phyloP scores from a whole-genome alignment of 2,113 vertebrate species.

The Bettongia penicillata region DNA sequence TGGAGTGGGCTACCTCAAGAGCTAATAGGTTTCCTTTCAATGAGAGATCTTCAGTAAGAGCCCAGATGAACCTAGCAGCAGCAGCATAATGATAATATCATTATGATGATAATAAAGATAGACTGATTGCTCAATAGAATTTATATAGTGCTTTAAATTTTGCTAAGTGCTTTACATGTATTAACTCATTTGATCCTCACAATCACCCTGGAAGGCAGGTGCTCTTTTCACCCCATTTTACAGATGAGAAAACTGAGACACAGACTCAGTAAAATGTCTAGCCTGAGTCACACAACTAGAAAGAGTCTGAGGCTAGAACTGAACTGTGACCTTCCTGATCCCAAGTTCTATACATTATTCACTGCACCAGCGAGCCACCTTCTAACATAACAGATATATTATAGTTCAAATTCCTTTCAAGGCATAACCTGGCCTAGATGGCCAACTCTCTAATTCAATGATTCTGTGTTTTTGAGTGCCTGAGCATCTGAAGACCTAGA shows the following conservation, averaged over 20 bases:
- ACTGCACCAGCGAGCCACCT: neutral
- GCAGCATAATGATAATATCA: neutral
- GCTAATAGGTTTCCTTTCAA: neutral
- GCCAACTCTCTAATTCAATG: neutral
- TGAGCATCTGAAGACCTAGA: neutral
- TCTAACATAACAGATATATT: neutral
- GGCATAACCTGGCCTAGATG: neutral
- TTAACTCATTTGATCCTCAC: neutral
- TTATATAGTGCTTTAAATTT: neutral
- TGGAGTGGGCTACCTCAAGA: neutral
- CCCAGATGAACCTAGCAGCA: neutral
- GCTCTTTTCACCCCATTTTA: neutral
- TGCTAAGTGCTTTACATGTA: neutral
- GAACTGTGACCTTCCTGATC: neutral
- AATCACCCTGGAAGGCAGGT: neutral
- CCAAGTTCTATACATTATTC: neutral
- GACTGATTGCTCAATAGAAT: neutral
- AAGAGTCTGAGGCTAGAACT: neutral
- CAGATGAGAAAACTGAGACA: neutral
- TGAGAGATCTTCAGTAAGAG: neutral
- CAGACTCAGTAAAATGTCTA: neutral
- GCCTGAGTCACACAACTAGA: neutral
- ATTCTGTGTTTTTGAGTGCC: neutral
- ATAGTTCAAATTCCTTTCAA: neutral
- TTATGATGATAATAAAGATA: neutral